These are phyloP conservation scores for Hirundo rustica DNA, from an alignment of 2,797 vertebrate species.

Conservation along the genomic window DNA sequence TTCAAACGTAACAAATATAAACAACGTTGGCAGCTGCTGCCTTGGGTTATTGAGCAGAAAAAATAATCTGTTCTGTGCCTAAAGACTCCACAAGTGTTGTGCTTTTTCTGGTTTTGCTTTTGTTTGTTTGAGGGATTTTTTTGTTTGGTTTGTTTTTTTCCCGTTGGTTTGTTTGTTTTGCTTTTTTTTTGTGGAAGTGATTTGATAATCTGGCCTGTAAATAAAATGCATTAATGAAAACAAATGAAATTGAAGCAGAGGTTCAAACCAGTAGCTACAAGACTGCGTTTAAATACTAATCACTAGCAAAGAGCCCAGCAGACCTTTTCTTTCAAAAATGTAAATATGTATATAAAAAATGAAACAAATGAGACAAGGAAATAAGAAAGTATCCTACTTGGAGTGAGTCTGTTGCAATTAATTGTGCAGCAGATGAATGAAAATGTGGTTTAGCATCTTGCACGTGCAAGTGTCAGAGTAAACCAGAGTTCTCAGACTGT, in stretches of 20 bases:
- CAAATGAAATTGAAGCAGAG: not conserved
- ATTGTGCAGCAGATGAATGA: not conserved
- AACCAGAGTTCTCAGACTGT: rapidly evolving
- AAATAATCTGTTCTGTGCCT: not conserved
- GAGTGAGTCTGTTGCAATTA: not conserved
- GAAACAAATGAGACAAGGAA: not conserved
- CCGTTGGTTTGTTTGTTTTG: not conserved
- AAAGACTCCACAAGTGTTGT: not conserved
- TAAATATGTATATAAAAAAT: not conserved
- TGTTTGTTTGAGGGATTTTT: not conserved
- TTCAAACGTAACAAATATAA: not conserved
- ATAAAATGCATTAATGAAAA: not conserved
- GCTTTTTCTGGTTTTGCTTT: not conserved
- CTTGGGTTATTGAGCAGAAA: not conserved
- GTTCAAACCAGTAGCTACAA: not conserved
- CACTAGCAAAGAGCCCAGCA: not conserved
- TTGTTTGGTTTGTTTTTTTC: not conserved
- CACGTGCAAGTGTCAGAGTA: not conserved
- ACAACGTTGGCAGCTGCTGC: not conserved
- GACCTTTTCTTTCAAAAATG: not conserved
- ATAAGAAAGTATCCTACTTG: not conserved
- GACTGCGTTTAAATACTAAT: not conserved
- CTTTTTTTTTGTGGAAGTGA: not conserved
- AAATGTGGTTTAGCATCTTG: not conserved
- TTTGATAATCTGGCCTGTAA: not conserved